These are phyloP conservation scores for Drosophila prostipennis DNA, from an alignment of 2,888 invertebrate species.

Conservation along the genomic window DNA sequence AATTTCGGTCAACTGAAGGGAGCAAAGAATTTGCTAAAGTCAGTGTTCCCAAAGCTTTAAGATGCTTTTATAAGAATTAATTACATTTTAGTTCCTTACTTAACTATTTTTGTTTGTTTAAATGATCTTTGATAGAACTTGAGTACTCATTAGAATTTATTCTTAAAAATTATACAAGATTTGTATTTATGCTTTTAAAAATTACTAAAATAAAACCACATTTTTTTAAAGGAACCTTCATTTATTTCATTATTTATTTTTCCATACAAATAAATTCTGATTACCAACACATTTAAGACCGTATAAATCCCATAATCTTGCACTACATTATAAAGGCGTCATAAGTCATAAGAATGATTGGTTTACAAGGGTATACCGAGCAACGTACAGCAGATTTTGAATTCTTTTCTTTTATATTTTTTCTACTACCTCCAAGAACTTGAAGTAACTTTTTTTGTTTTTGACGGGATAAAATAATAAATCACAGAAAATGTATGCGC, in stretches of 20 bases:
- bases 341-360: not conserved
- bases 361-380: not conserved
- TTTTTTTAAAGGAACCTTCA: too few relatives aligned
- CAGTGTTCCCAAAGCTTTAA: not conserved
- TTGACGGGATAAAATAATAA: slow-evolving; percentile 48
- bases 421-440: not conserved
- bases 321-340: not conserved
- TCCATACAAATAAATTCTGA: too few relatives aligned
- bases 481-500: slow-evolving; percentile 64
- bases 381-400: not conserved
- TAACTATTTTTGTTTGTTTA: not conserved
- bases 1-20: slow-evolving; percentile 45
- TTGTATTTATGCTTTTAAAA: too few relatives aligned
- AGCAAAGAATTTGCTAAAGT: not conserved
- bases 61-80: too few relatives aligned
- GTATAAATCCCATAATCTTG: too few relatives aligned
- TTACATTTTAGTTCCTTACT: not conserved
- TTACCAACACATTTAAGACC: too few relatives aligned
- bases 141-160: too few relatives aligned
- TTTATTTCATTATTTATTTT: too few relatives aligned
- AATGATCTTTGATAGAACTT: not conserved
- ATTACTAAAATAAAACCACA: too few relatives aligned
- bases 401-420: not conserved
- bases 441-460: slow-evolving; percentile 18
- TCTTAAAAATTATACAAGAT: too few relatives aligned